Evolutionary conservation across 92 coral and sea anemone species (phyloP).

Genomic region (Pocillopora grandis): DNA sequence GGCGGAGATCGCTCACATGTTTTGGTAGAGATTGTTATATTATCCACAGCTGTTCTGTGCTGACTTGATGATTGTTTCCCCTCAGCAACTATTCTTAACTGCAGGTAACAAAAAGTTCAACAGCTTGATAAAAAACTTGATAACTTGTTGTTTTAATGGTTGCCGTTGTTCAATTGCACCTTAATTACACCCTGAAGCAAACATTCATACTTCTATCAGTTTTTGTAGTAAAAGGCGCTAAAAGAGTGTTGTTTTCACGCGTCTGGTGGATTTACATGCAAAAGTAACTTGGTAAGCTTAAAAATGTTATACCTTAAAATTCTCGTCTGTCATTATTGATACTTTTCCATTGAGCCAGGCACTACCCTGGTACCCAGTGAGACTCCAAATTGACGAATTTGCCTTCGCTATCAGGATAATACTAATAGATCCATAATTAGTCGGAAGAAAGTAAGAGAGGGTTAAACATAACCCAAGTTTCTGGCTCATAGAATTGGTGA

Average conservation of each 20-base stretch:
- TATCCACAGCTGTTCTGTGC: conserved; percentile 39
- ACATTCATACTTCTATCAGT: no score
- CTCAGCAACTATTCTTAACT: conserved; percentile 14
- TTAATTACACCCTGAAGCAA: no score
- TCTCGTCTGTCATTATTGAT: conserved; percentile 35
- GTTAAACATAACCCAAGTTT: conserved; percentile 59
- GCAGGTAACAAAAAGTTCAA: not conserved
- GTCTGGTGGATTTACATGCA: not conserved
- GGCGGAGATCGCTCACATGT: conserved; percentile 53
- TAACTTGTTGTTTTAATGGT: no score
- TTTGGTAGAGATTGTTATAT: conserved; percentile 47
- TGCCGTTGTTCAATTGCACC: no score
- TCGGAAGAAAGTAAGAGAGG: conserved; percentile 64
- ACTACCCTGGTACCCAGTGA: conserved; percentile 66
- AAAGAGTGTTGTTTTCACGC: no score
- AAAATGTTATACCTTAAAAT: conserved; percentile 52
- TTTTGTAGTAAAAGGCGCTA: no score
- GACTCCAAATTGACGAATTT: conserved; percentile 56
- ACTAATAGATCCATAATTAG: conserved; percentile 40
- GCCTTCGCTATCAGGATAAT: conserved; percentile 38
- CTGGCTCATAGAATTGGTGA: conserved; percentile 20
- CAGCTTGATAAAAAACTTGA: no score
- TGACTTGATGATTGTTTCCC: not conserved
- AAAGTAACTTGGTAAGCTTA: not conserved
- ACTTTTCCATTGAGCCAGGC: conserved; percentile 68